A percentile compares a stretch with the other conserved stretches of the same genome.
Evolutionary conservation across 2,888 invertebrate genomes (phyloP).

Genomic region (Endotricha flammealis): DNA sequence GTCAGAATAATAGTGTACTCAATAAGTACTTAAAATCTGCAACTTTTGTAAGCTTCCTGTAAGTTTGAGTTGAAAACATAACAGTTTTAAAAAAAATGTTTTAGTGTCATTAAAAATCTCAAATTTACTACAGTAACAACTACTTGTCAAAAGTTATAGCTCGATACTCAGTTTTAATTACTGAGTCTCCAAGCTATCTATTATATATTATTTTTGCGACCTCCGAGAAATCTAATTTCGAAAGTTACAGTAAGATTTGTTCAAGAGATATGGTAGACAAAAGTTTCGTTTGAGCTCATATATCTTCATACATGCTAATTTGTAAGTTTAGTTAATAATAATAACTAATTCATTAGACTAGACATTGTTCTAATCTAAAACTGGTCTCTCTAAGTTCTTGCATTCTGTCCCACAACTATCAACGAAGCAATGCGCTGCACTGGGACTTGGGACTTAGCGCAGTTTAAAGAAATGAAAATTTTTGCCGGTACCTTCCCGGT

Average conservation of each 20-base stretch:
- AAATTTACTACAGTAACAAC: too few species aligned
- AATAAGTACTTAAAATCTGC: too few species aligned
- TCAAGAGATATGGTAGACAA: conserved; percentile 7
- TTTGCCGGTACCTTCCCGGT: too few species aligned
- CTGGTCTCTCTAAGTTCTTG: background rate
- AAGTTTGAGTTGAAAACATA: too few species aligned
- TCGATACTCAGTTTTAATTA: conserved; percentile 3
- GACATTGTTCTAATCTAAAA: conserved; percentile 4
- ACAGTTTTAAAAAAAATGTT: too few species aligned
- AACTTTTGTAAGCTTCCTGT: too few species aligned
- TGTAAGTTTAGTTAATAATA: conserved; percentile 6
- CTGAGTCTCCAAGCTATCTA: conserved; percentile 6
- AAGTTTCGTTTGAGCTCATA: conserved; percentile 8
- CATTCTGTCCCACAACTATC: too few species aligned
- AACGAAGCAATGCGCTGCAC: too few species aligned
- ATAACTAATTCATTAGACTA: conserved; percentile 5
- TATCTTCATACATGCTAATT: conserved; percentile 8
- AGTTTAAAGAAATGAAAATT: too few species aligned
- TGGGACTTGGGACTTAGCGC: too few species aligned
- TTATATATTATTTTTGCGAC: conserved; percentile 11
- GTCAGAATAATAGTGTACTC: too few species aligned
- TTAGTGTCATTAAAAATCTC: too few species aligned
- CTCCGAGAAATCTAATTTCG: conserved; percentile 10
- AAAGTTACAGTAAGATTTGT: conserved; percentile 11
- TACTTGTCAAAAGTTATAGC: background rate